These are phyloP conservation scores for Eulemur rubriventer DNA, from an alignment of 2,797 vertebrate genomes.

Conservation along the genomic window DNA sequence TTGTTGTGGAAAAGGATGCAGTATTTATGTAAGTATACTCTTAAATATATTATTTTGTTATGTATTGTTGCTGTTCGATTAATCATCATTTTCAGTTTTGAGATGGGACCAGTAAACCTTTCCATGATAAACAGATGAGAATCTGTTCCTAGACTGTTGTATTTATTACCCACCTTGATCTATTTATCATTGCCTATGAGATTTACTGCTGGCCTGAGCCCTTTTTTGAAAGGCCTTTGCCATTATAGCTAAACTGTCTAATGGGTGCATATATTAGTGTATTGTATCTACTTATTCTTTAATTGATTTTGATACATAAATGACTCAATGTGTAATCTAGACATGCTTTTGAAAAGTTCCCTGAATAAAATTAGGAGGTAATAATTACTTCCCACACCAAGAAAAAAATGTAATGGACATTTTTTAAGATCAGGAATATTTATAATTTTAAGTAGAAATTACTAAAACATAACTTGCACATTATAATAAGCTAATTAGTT, in stretches of 20 bases:
- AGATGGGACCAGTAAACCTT: neutral
- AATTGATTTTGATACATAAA: neutral
- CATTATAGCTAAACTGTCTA: neutral
- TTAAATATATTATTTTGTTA: neutral
- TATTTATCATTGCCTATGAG: neutral
- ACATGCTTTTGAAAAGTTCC: neutral
- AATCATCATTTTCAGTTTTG: neutral
- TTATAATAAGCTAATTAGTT: neutral
- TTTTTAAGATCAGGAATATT: neutral
- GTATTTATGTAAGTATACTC: constrained; percentile 96
- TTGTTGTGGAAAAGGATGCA: constrained; percentile 98
- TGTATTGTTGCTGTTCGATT: neutral
- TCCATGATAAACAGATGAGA: neutral
- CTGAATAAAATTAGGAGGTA: neutral
- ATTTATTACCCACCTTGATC: neutral
- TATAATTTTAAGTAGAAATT: neutral
- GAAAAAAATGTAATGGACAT: neutral
- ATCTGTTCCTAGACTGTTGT: neutral
- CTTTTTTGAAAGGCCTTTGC: neutral
- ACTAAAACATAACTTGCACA: neutral
- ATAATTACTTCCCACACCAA: neutral
- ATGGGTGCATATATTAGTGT: neutral
- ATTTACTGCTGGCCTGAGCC: neutral
- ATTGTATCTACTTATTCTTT: neutral
- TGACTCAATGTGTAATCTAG: neutral